Evolutionary conservation across 92 coral and sea anemone genomes (phyloP), one percentile per base, ranked within the genome.

Genomic region (Blastomussa wellsi): DNA sequence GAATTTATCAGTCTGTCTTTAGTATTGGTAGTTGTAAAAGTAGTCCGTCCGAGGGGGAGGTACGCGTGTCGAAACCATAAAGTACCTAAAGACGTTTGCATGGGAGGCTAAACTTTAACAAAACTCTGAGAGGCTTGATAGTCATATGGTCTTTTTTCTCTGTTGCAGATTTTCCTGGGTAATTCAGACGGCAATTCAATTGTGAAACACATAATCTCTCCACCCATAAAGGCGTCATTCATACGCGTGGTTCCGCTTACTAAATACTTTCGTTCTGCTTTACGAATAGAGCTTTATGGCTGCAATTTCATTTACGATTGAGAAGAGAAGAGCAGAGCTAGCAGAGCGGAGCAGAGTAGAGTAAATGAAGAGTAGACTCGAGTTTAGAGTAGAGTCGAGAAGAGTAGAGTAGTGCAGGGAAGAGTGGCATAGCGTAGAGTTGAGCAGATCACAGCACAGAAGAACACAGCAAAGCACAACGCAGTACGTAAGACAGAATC

Each of bases 261-360:
- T 4, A 74, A 72, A 32, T 9, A 84, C n/a, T 38, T 69, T 12
- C 91, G 97, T 28, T 70, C 81, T 15, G 95, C 97, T 17, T 76
- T 93, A 11, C 84, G 97, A 12, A 59, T 91, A 2, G 97, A 93
- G 36, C 73, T 93, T 5, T 93, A 93, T 71, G 97, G 97, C 75
- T 93, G 97, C 71, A 83, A 81, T 81, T 76, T 42, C 22, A 31
- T 85, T 48, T 37, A 76, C 26, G 64, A 74, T 5, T 75, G 60
- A 72, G 19, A 49, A 37, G 19, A 48, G 5, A 20, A 35, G 17
- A 62, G 28, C 17, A 8, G 15, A 11, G 6, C 20, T 14, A 72
- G 31, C 8, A 39, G 75, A 67, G 72, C 12, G 32, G 42, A 67
- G 41, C 19, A 36, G 75, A 70, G 5, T 20, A 70, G 76, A 22